Base-by-base conservation (phyloP, 2,797 vertebrate genomes). In the Xenentodon cancila region DNA sequence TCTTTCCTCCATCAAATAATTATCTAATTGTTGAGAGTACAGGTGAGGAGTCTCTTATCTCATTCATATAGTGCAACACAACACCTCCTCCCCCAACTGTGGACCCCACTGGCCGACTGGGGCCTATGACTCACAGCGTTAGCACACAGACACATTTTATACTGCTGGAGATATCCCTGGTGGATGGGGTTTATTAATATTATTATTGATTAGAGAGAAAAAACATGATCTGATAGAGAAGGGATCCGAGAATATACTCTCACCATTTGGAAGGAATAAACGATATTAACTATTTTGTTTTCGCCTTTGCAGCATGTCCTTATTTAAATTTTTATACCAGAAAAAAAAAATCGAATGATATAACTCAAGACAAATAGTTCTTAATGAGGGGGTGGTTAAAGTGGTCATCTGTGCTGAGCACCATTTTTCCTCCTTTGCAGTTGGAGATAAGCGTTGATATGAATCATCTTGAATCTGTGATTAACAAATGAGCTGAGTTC, bases 401-500 rank as follows among this genome's bases (percentile, higher is more conserved):
- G 59, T 55, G 76, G 52, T 76, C 68, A 66, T 81, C 74, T 73
- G 71, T 47, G 57, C 59, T 54, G 71, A 75, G 65, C 55, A 46
- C 54, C 51, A 37, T 66, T 55, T 76, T 59, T 64, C 63, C 59
- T 63, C 7, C 77, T 71, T 73, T 60, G 67, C 72, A 64, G 62
- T 73, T 71, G 68, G 73, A 81, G 68, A 47, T 56, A 78, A 87
- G 70, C 71, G 81, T 72, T 71, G 59, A 46, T 58, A 81, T 89
- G 86, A 88, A 79, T 86, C 85, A 90, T 81, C 64, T 73, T 43
- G 59, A 65, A 81, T 79, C 40, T 86, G 79, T 75, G 73, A 81
- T 77, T 47, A 80, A 77, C 73, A 71, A 81, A 79, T 69, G 76
- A 80, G 76, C 70, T 2, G 21, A 42, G 40, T 30, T 69, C 52